phyloP scores from a whole-genome alignment of 1,140 invertebrate species.

The honey bee (Apis mellifera) region Amel_HAv3.1 CM009934.2:12587501-12588000 shows the following conservation, averaged over 20 bases:
- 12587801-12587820: conserved; percentile 90
- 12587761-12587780: conserved; percentile 96
- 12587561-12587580: conserved; percentile 97
- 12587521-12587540: conserved; percentile 92
- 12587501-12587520: conserved; percentile 95
- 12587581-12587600: conserved; percentile 91
- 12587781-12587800: conserved; percentile 95
- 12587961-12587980: conserved; percentile 2
- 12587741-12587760: conserved; percentile 95
- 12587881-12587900: background rate
- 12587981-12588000: conserved; percentile 7
- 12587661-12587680: background rate
- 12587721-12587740: conserved; percentile 92
- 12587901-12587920: background rate
- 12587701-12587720: background rate
- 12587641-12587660: conserved; percentile 82
- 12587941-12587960: conserved; percentile 10
- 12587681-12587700: too few species aligned
- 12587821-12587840: conserved; percentile 92
- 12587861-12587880: background rate
- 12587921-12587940: conserved; percentile 34
- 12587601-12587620: conserved; percentile 92
- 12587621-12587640: conserved; percentile 88
- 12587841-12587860: conserved; percentile 82
- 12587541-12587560: conserved; percentile 97